phyloP scores from a whole-genome alignment of 1,140 invertebrate genomes.

The Pemphigus obesinymphae region DNA sequence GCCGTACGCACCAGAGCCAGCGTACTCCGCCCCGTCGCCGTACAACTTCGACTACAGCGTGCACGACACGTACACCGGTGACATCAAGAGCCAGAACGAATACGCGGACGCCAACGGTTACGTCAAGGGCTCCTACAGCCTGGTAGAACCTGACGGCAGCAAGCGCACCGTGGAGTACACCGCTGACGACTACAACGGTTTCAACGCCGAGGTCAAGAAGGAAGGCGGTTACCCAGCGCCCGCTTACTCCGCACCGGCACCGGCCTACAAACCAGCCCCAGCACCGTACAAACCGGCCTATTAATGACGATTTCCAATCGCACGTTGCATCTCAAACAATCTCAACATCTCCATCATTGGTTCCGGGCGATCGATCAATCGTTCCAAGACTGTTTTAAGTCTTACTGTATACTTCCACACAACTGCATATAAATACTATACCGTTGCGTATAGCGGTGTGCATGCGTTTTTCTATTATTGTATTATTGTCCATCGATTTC shows the following conservation, averaged over 20 bases:
- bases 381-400: conserved; percentile 11
- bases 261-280: conserved; percentile 34
- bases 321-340: neutral
- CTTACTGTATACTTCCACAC: neutral
- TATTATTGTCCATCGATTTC: neutral
- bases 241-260: conserved; percentile 32
- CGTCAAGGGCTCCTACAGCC: conserved; percentile 51
- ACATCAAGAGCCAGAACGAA: conserved; percentile 49
- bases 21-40: conserved; percentile 46
- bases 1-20: conserved; percentile 45
- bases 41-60: conserved; percentile 48
- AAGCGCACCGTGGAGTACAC: conserved; percentile 60
- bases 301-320: neutral
- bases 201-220: conserved; percentile 49
- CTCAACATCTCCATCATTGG: neutral
- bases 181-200: conserved; percentile 59
- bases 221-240: conserved; percentile 43
- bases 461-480: neutral
- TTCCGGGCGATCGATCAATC: neutral
- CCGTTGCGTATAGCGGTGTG: neutral
- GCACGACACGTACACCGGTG: conserved; percentile 49
- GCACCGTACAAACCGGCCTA: conserved; percentile 15
- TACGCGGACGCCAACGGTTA: conserved; percentile 56
- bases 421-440: no score
- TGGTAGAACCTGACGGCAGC: conserved; percentile 57